Conservation (phyloP, 2,797 vertebrate genomes). For the Ctenopoma kingsleyae region DNA sequence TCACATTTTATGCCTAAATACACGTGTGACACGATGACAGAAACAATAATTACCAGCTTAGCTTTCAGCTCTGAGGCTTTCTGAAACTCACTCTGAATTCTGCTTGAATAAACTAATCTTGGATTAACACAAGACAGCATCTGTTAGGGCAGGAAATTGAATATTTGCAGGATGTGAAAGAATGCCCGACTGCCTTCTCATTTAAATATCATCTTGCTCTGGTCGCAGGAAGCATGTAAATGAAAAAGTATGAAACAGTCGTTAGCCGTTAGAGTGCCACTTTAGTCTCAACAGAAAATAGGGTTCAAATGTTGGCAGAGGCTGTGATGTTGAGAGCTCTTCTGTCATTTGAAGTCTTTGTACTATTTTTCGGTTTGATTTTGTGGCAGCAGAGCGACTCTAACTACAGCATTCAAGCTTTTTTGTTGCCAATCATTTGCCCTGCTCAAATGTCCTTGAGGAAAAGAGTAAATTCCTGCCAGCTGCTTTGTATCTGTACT, state of each 20-base stretch:
- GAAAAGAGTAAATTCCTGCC: slow-evolving; percentile 41
- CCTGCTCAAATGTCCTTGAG: slow-evolving; percentile 44
- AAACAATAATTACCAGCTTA: slow-evolving; percentile 41
- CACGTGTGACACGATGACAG: slow-evolving; percentile 35
- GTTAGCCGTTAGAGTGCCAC: slow-evolving; percentile 1
- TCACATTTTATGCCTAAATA: slow-evolving; percentile 29
- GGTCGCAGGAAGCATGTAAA: slow-evolving; percentile 40
- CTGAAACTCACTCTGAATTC: slow-evolving; percentile 44
- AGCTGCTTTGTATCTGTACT: slow-evolving; percentile 38
- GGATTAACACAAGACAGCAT: slow-evolving; percentile 55
- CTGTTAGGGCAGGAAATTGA: slow-evolving; percentile 57
- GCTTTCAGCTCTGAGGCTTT: slow-evolving; percentile 33
- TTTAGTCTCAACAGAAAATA: slow-evolving; percentile 2
- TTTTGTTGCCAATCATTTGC: slow-evolving; percentile 36
- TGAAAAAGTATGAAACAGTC: slow-evolving; percentile 37
- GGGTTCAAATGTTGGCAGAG: slow-evolving; percentile 14
- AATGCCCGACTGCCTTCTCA: slow-evolving; percentile 38
- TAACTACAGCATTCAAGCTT: slow-evolving; percentile 23
- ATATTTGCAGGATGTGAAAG: slow-evolving; percentile 56
- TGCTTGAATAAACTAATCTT: slow-evolving; percentile 45
- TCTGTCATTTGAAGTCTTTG: slow-evolving; percentile 43
- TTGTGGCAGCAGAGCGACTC: slow-evolving; percentile 27
- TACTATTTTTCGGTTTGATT: slow-evolving; percentile 49
- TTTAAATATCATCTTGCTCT: slow-evolving; percentile 41
- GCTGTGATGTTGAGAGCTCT: neutral